Conservation (phyloP, 2,113 vertebrate species). For the Ceratotherium simum region DNA sequence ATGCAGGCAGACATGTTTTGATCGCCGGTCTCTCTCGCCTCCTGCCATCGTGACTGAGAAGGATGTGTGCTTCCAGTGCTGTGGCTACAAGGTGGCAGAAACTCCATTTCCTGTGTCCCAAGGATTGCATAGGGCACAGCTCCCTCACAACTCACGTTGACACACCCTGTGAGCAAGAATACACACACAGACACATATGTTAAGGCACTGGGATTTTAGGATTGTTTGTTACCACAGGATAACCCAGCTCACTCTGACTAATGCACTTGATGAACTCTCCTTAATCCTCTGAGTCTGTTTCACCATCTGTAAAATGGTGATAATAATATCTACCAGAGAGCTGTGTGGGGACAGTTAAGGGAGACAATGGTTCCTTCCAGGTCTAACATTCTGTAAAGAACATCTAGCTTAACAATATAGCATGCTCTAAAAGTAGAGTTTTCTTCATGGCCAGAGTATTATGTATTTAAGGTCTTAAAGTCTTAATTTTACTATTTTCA, state of each 20-base stretch:
- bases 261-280: not conserved
- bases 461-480: not conserved
- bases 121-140: not conserved
- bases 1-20: not conserved
- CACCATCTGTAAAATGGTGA: not conserved
- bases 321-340: not conserved
- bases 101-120: not conserved
- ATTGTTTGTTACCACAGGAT: not conserved
- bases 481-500: not conserved
- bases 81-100: rapidly evolving
- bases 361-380: not conserved
- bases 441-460: not conserved
- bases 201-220: not conserved
- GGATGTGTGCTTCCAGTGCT: not conserved
- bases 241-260: not conserved
- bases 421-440: not conserved
- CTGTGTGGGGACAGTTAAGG: not conserved
- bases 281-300: not conserved
- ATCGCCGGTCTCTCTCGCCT: not conserved
- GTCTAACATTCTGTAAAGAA: not conserved
- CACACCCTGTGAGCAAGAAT: not conserved
- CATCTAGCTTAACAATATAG: not conserved
- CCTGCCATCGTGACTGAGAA: not conserved
- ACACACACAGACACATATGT: too few species aligned
- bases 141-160: rapidly evolving